These are phyloP conservation scores for Flexamia atlantica DNA, from an alignment of 2,888 invertebrate species.

Conservation along the genomic window DNA sequence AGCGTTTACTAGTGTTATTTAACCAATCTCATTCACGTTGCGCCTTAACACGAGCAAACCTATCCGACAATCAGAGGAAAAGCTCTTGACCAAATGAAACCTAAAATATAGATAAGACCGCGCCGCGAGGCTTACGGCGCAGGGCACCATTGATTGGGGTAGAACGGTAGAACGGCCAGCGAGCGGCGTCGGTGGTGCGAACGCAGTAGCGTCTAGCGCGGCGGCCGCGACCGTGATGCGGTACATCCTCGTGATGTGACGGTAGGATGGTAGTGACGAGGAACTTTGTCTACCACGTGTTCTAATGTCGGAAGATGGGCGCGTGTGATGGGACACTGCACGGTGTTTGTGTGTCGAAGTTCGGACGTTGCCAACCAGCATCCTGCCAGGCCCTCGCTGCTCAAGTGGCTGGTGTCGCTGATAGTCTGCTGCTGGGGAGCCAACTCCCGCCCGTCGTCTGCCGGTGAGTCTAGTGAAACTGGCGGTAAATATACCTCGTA, in stretches of 20 bases:
- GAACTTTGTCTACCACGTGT: conserved; percentile 61
- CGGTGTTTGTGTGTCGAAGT: conserved; percentile 56
- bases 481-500: too few relatives aligned
- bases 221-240: neutral
- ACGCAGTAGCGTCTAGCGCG: neutral
- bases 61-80: too few relatives aligned
- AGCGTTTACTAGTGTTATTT: too few relatives aligned
- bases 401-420: conserved; percentile 59
- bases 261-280: neutral
- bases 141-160: conserved; percentile 33
- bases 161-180: too few relatives aligned
- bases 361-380: conserved; percentile 28
- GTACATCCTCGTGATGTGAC: conserved; percentile 8
- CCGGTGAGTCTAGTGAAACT: neutral
- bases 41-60: too few relatives aligned
- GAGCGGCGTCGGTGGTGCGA: neutral
- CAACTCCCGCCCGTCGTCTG: neutral
- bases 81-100: conserved; percentile 41
- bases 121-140: conserved; percentile 20
- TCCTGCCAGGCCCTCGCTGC: conserved; percentile 36
- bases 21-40: too few relatives aligned
- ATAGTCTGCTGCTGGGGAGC: conserved; percentile 57
- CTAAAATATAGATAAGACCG: conserved; percentile 46
- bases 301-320: conserved; percentile 46
- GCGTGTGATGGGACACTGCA: conserved; percentile 61